phyloP scores from a whole-genome alignment of 2,888 invertebrate species.

The Elegia similella region DNA sequence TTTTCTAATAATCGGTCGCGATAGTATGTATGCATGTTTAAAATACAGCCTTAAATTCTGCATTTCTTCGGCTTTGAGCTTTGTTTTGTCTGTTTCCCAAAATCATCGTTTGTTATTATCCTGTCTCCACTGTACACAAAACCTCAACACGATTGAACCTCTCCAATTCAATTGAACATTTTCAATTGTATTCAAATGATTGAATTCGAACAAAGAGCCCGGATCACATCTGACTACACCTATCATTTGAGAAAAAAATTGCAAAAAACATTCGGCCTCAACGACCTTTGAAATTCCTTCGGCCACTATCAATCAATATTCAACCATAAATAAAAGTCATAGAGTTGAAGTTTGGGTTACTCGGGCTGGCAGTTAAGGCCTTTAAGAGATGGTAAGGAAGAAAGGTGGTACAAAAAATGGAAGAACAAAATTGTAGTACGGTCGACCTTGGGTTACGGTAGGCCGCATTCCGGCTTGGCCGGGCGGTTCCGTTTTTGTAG shows the following conservation, averaged over 20 bases:
- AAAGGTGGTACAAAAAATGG: slow-evolving; percentile 70
- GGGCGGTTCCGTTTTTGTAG: slow-evolving; percentile 68
- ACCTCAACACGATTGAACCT: background rate
- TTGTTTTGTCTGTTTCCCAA: too few relatives aligned
- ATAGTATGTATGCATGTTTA: too few relatives aligned
- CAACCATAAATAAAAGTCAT: slow-evolving; percentile 26
- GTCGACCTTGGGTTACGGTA: slow-evolving; percentile 77
- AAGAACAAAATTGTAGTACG: slow-evolving; percentile 65
- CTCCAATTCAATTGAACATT: slow-evolving; percentile 13
- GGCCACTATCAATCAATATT: slow-evolving; percentile 29
- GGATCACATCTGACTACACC: slow-evolving; percentile 34
- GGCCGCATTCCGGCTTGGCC: slow-evolving; percentile 74
- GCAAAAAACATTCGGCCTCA: slow-evolving; percentile 70
- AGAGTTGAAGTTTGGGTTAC: slow-evolving; percentile 34
- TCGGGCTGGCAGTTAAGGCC: slow-evolving; percentile 34
- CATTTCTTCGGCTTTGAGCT: too few relatives aligned
- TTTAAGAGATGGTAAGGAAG: slow-evolving; percentile 50
- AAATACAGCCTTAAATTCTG: too few relatives aligned
- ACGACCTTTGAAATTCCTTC: slow-evolving; percentile 73
- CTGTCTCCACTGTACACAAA: background rate
- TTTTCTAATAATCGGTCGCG: too few relatives aligned
- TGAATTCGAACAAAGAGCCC: slow-evolving; percentile 29
- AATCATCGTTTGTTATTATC: background rate
- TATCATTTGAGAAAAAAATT: slow-evolving; percentile 61
- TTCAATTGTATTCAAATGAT: slow-evolving; percentile 23